phyloP scores from a whole-genome alignment of 1,140 invertebrate species.

The Bradynema listronoti region DNA sequence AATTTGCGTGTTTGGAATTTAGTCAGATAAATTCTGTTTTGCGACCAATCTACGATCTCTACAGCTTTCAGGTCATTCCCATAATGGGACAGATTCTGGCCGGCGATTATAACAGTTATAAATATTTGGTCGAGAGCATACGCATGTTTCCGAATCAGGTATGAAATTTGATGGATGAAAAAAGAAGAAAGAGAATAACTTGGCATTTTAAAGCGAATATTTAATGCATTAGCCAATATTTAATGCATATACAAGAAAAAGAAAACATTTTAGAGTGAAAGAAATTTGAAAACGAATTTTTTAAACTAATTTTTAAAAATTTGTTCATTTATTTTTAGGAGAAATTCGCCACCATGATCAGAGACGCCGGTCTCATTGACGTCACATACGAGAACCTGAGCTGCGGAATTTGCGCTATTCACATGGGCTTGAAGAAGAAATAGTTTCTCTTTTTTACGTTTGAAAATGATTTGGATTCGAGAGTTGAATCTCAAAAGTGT shows the following conservation, averaged over 20 bases:
- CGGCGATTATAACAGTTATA: slow-evolving; percentile 91
- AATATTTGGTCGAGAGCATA: slow-evolving; percentile 97
- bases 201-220: too few species aligned
- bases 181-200: too few species aligned
- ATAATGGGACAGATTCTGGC: slow-evolving; percentile 85
- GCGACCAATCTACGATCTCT: slow-evolving; percentile 79
- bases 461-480: slow-evolving; percentile 15
- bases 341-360: slow-evolving; percentile 60
- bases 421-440: slow-evolving; percentile 61
- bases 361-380: slow-evolving; percentile 59
- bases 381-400: slow-evolving; percentile 62
- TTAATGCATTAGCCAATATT: too few species aligned
- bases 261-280: too few species aligned
- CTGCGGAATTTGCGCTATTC: slow-evolving; percentile 62
- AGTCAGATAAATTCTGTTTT: slow-evolving; percentile 74
- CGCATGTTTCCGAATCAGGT: slow-evolving; percentile 87
- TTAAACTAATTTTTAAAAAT: neutral
- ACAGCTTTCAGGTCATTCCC: slow-evolving; percentile 95
- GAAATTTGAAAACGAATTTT: too few species aligned
- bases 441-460: slow-evolving; percentile 23
- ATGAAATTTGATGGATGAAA: too few species aligned
- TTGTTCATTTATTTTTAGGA: slow-evolving; percentile 54
- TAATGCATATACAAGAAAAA: too few species aligned
- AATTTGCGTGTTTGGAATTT: slow-evolving; percentile 93
- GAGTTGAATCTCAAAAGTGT: neutral